Evolutionary conservation across 1,140 invertebrate genomes (phyloP), one percentile per base, ranked within the genome.

Genomic region (Lanistes nyassanus): DNA sequence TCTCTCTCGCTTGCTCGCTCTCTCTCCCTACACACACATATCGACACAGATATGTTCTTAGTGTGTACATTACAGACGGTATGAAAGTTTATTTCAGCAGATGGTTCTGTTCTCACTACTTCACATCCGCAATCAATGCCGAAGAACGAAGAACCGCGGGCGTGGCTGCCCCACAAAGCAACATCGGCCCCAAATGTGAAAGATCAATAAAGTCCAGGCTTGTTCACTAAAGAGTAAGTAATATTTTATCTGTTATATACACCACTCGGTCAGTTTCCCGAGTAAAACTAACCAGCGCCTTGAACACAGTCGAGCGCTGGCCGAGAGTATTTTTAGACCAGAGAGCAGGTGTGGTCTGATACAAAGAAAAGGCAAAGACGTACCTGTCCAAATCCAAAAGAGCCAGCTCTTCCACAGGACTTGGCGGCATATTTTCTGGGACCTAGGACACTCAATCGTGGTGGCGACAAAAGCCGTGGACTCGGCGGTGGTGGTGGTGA

Each of bases 341-440:
- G 47, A 42, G 26, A 36, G 56, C 55, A 64, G 68, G 70, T 21
- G 36, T 26, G 69, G 19, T n/a, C 65, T 29, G 69, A 31, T 47
- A 69, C 19, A 26, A 70, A 42, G 23, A 66, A 68, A 77, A 62
- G 67, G 67, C 21, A 26, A 47, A 55, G 16, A 64, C 83, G 75
- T 82, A 86, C 85, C 85, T 84, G 76, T 86, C 85, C 64, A 86
- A 77, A 70, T 86, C 85, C 70, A 83, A 75, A 56, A 85, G 80
- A 78, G 80, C 81, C 78, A 86, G 78, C 74, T 86, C 85, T 80
- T 86, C 85, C 7, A 86, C 80, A 34, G 83, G 81, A 81, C 82
- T 80, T 58, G 84, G 82, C 74, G 80, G 81, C 84, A 85, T 85
- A 76, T 69, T 81, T 72, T 37, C 34, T 11, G 31, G 37, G 62